Conservation (phyloP, 2,888 invertebrate genomes). For the Dynastes tityus region DNA sequence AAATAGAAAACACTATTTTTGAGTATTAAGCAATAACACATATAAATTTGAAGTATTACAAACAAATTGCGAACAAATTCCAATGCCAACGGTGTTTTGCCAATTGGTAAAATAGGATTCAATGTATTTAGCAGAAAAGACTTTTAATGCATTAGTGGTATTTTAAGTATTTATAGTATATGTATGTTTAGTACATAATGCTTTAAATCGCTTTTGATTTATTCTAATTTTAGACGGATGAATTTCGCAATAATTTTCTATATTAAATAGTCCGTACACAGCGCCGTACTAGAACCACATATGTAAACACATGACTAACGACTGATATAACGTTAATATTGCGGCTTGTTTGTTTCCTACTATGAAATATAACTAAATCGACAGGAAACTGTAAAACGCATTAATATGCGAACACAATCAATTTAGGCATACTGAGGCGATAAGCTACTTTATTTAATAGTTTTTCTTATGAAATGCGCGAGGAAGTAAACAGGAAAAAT, state of each 20-base stretch:
- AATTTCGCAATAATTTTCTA: background rate
- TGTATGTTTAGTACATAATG: too few species aligned
- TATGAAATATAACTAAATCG: constrained; percentile 2
- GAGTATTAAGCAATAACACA: too few species aligned
- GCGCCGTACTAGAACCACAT: too few species aligned
- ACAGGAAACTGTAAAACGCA: constrained; percentile 16
- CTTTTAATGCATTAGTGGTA: too few species aligned
- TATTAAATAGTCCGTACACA: background rate
- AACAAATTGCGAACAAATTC: too few species aligned
- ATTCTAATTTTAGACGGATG: background rate
- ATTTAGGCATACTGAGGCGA: constrained; percentile 23
- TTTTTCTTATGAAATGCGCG: constrained; percentile 20
- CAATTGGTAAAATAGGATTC: too few species aligned
- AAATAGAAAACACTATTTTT: too few species aligned
- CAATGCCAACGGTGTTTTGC: too few species aligned
- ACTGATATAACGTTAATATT: constrained; percentile 10
- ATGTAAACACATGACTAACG: constrained; percentile 10
- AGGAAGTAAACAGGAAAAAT: constrained; percentile 26
- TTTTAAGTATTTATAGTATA: too few species aligned
- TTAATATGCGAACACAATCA: constrained; percentile 24
- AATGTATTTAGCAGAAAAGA: too few species aligned
- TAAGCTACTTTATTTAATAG: constrained; percentile 26
- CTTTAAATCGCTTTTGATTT: background rate
- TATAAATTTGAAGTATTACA: too few species aligned
- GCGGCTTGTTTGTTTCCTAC: constrained; percentile 27